phyloP scores from a whole-genome alignment of 2,113 vertebrate species.

The Gallinago media region DNA sequence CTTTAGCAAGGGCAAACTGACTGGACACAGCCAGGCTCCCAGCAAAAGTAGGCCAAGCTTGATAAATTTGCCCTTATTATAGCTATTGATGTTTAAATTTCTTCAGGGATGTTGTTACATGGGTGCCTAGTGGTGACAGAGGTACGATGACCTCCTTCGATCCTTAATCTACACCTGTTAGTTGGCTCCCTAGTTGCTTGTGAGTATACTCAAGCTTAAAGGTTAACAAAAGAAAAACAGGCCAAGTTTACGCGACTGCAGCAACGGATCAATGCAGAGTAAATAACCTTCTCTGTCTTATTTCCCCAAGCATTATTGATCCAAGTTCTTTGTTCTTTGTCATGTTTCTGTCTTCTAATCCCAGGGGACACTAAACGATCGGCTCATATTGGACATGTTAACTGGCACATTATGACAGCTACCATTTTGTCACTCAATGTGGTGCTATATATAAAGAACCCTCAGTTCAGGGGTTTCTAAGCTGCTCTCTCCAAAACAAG shows the following conservation, averaged over 20 bases:
- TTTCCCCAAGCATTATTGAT: constrained; percentile 99
- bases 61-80: constrained; percentile 94
- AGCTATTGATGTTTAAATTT: constrained; percentile 93
- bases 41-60: constrained; percentile 80
- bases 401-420: constrained; percentile 85
- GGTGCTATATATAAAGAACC: constrained; percentile 61
- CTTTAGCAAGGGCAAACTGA: constrained; percentile 81
- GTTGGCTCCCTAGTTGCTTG: constrained; percentile 93
- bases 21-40: constrained; percentile 80
- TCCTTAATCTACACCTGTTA: constrained; percentile 99
- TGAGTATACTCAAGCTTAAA: constrained; percentile 96
- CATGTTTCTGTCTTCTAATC: constrained; percentile 89
- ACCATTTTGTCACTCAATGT: constrained; percentile 81
- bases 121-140: constrained; percentile 91
- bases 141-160: constrained; percentile 93
- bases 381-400: constrained; percentile 83
- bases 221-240: constrained; percentile 99
- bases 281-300: constrained; percentile 99
- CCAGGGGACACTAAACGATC: constrained; percentile 79
- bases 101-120: constrained; percentile 90
- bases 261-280: constrained; percentile 99
- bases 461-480: constrained; percentile 34
- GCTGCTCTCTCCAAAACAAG: not conserved
- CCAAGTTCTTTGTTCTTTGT: constrained; percentile 87
- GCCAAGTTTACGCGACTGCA: constrained; percentile 86